These are phyloP conservation scores for Brachionus rubens DNA, from an alignment of 1,140 invertebrate genomes.

Conservation along the genomic window DNA sequence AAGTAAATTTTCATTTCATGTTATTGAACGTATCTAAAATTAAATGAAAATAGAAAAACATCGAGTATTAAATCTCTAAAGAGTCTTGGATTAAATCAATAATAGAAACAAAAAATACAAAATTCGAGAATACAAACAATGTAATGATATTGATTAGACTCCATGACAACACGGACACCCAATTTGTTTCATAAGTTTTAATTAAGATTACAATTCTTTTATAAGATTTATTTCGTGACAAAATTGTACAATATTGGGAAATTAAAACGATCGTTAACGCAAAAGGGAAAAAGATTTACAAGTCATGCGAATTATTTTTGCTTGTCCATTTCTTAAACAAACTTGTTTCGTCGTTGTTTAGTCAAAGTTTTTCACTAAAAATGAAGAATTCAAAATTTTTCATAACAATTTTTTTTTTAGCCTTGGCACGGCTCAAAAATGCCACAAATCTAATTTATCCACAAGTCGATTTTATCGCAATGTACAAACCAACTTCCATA, in stretches of 20 bases:
- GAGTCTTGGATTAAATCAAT: too few species aligned
- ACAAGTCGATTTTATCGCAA: neutral
- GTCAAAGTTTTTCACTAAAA: too few species aligned
- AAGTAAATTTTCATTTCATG: too few species aligned
- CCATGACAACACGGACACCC: too few species aligned
- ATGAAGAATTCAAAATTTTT: conserved; percentile 26
- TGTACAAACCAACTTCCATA: neutral
- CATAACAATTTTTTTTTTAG: neutral
- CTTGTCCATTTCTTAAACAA: neutral
- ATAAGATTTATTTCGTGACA: neutral
- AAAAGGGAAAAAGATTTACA: neutral
- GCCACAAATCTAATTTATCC: neutral
- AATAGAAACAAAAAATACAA: too few species aligned
- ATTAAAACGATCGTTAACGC: too few species aligned
- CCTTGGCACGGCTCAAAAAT: conserved; percentile 7
- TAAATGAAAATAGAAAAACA: too few species aligned
- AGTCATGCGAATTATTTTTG: neutral
- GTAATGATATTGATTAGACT: too few species aligned
- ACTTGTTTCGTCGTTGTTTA: too few species aligned
- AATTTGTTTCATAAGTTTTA: neutral
- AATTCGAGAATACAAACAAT: too few species aligned
- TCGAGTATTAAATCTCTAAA: too few species aligned
- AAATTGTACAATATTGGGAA: conserved; percentile 29
- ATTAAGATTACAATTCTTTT: conserved; percentile 6
- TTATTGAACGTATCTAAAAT: too few species aligned